phyloP scores from a whole-genome alignment of 2,888 invertebrate species.

The Agapetus fuscipes region DNA sequence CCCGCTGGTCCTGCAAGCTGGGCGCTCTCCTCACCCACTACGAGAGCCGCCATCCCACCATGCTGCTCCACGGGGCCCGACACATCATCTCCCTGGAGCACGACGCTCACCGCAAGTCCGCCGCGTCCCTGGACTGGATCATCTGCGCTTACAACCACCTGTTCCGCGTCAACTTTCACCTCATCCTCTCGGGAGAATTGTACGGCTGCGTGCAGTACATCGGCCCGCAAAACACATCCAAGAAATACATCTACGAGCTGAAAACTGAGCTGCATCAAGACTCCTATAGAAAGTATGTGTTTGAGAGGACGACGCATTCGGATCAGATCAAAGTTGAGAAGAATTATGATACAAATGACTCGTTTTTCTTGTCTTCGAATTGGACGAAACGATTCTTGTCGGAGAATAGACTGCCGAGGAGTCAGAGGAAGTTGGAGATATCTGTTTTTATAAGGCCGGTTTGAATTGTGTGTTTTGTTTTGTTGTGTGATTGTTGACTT shows the following conservation, averaged over 20 bases:
- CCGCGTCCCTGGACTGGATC: constrained; percentile 32
- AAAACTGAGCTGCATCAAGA: constrained; percentile 11
- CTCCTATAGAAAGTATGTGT: constrained; percentile 6
- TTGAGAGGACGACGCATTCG: constrained; percentile 15
- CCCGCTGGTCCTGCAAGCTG: constrained; percentile 14
- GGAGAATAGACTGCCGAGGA: constrained; percentile 9
- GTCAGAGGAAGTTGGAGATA: constrained; percentile 8
- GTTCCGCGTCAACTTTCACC: constrained; percentile 35
- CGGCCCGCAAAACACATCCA: constrained; percentile 36
- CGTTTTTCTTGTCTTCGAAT: constrained; percentile 11
- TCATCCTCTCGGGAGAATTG: constrained; percentile 33
- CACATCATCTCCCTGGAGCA: constrained; percentile 24
- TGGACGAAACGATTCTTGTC: constrained; percentile 15
- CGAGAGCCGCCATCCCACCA: constrained; percentile 31
- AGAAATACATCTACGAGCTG: constrained; percentile 29
- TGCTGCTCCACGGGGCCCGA: constrained; percentile 24
- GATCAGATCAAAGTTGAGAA: constrained; percentile 14
- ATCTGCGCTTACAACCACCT: constrained; percentile 31
- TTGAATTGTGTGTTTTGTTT: background rate
- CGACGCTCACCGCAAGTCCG: constrained; percentile 33
- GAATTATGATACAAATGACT: constrained; percentile 13
- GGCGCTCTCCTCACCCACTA: constrained; percentile 9
- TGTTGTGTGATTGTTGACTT: too few species aligned
- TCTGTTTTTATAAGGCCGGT: constrained; percentile 7
- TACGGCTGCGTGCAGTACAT: constrained; percentile 36